Percentiles rank a stretch among this genome's conserved stretches.
These are phyloP conservation scores for Zeugodacus cucurbitae DNA, from an alignment of 1,140 invertebrate species.

Conservation along the genomic window DNA sequence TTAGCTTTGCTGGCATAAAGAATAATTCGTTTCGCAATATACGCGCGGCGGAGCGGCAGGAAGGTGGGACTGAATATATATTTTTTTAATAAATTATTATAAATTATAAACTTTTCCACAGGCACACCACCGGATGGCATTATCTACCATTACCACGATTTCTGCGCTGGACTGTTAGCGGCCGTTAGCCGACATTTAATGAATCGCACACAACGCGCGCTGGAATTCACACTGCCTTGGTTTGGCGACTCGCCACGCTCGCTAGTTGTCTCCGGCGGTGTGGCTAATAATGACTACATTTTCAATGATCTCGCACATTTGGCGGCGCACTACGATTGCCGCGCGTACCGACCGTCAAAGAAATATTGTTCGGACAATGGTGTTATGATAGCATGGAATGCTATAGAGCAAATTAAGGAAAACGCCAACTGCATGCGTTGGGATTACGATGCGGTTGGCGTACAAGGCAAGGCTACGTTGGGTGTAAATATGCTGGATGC, in stretches of 20 bases:
- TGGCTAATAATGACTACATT: conserved; percentile 92
- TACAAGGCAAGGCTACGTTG: conserved; percentile 68
- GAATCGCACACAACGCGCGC: conserved; percentile 83
- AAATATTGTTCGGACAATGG: conserved; percentile 97
- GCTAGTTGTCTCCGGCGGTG: conserved; percentile 93
- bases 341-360: conserved; percentile 81
- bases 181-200: conserved; percentile 82
- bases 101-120: conserved; percentile 9
- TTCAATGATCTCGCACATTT: conserved; percentile 75
- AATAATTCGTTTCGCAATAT: conserved; percentile 69
- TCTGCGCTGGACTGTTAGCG: conserved; percentile 88
- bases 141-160: conserved; percentile 82
- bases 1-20: conserved; percentile 85
- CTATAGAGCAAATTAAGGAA: conserved; percentile 78
- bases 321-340: conserved; percentile 75
- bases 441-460: conserved; percentile 68
- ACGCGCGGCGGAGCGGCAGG: conserved; percentile 70
- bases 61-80: conserved; percentile 50
- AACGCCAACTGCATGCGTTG: conserved; percentile 65
- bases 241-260: conserved; percentile 69
- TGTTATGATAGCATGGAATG: conserved; percentile 99
- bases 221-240: conserved; percentile 76
- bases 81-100: not conserved
- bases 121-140: conserved; percentile 71
- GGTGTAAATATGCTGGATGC: conserved; percentile 70